A percentile compares a stretch with the other conserved stretches of the same genome.
Conservation (phyloP, 64 coral and sea anemone species). For the Hydrozoanthus tunicans region DNA sequence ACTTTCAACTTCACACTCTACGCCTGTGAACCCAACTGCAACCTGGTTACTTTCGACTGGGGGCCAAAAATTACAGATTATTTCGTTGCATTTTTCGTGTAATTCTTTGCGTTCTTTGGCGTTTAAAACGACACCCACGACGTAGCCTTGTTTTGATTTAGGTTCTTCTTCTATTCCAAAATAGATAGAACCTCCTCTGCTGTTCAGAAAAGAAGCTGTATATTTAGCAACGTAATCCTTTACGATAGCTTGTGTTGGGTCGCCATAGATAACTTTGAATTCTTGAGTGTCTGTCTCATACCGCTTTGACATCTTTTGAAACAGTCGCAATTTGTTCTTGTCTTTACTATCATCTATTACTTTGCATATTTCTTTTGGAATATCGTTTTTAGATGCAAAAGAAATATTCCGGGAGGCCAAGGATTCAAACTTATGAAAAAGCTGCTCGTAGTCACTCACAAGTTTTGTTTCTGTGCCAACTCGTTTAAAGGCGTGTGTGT, state of each 20-base stretch:
- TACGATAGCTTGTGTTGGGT: constrained; percentile 55
- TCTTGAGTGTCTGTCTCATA: constrained; percentile 70
- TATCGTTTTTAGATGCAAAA: neutral
- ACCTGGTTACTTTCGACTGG: constrained; percentile 64
- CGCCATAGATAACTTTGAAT: constrained; percentile 75
- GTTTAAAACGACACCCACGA: constrained; percentile 61
- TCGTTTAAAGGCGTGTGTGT: constrained; percentile 68
- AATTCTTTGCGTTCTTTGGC: constrained; percentile 31
- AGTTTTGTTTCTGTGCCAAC: constrained; percentile 71
- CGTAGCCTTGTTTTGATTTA: constrained; percentile 50
- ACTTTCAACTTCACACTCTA: constrained; percentile 46
- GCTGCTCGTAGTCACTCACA: constrained; percentile 55
- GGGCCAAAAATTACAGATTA: constrained; percentile 68
- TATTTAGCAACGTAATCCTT: constrained; percentile 64
- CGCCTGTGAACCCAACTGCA: constrained; percentile 54
- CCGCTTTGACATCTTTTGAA: constrained; percentile 43
- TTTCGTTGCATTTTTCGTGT: constrained; percentile 8
- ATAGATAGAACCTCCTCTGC: constrained; percentile 62
- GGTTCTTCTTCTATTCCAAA: constrained; percentile 69
- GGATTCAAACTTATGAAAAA: constrained; percentile 70
- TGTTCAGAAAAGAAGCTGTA: constrained; percentile 69
- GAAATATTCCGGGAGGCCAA: constrained; percentile 67
- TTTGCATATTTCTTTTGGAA: constrained; percentile 26
- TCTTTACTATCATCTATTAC: neutral
- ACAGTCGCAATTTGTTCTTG: neutral